phyloP scores from a whole-genome alignment of 2,797 vertebrate genomes.

The Neosilurus hyrtlii region DNA sequence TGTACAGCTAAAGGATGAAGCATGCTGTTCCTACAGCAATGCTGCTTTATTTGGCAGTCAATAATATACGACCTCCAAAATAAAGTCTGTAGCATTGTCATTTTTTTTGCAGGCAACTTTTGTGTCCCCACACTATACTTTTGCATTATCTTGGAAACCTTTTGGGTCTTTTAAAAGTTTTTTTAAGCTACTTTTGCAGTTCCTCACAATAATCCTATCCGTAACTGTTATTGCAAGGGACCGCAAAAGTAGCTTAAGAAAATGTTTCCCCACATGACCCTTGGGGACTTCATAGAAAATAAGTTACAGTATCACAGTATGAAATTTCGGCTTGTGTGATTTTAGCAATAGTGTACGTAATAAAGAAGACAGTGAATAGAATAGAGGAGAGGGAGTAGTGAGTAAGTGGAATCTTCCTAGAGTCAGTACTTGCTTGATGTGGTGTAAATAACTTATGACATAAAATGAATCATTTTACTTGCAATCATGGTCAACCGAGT shows the following conservation, averaged over 20 bases:
- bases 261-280: no score
- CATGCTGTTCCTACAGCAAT: slow-evolving; percentile 36
- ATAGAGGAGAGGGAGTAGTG: no score
- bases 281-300: no score
- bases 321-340: background rate
- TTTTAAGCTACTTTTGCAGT: no score
- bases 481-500: background rate
- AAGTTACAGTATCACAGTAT: background rate
- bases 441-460: background rate
- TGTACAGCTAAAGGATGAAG: background rate
- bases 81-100: background rate
- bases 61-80: slow-evolving; percentile 46
- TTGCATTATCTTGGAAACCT: no score
- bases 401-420: background rate
- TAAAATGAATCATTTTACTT: background rate
- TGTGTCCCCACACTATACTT: no score
- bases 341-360: background rate
- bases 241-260: no score
- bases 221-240: no score
- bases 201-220: no score
- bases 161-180: no score
- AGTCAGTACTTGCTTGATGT: background rate
- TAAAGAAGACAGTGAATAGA: background rate
- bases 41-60: slow-evolving; percentile 41
- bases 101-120: slow-evolving; percentile 13